A percentile compares a stretch with the other conserved stretches of the same genome.
Conservation (phyloP, 2,888 invertebrate species). For the Polymixis lichenea region DNA sequence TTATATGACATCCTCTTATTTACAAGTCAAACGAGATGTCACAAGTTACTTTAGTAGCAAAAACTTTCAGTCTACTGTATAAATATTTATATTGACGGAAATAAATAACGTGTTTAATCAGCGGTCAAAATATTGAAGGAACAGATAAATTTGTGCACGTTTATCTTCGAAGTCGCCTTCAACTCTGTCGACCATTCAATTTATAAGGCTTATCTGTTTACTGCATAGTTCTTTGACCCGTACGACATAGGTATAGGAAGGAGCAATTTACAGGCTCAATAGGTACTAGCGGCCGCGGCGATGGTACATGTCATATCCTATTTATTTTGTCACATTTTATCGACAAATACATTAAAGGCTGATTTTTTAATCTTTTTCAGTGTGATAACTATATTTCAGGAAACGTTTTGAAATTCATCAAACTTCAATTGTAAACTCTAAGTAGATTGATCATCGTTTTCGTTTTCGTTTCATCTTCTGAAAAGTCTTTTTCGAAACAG, state of each 20-base stretch:
- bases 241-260: conserved; percentile 33
- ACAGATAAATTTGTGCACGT: conserved; percentile 7
- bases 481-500: background rate
- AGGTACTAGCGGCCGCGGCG: background rate
- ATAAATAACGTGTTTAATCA: conserved; percentile 17
- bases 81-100: conserved; percentile 39
- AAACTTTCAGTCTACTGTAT: background rate
- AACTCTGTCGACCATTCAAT: conserved; percentile 47
- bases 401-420: background rate
- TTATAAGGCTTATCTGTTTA: conserved; percentile 43
- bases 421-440: background rate
- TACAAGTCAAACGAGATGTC: background rate
- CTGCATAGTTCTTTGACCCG: conserved; percentile 58
- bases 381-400: background rate
- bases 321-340: background rate
- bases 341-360: background rate
- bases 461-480: background rate
- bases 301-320: background rate
- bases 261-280: conserved; percentile 2
- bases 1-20: background rate
- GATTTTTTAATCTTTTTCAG: background rate
- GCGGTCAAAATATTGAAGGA: conserved; percentile 25
- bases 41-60: background rate
- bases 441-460: background rate
- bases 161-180: conserved; percentile 54